Evolutionary conservation across 2,888 invertebrate genomes (phyloP), one percentile per base, ranked within the genome.

Genomic region (Baronia brevicornis): DNA sequence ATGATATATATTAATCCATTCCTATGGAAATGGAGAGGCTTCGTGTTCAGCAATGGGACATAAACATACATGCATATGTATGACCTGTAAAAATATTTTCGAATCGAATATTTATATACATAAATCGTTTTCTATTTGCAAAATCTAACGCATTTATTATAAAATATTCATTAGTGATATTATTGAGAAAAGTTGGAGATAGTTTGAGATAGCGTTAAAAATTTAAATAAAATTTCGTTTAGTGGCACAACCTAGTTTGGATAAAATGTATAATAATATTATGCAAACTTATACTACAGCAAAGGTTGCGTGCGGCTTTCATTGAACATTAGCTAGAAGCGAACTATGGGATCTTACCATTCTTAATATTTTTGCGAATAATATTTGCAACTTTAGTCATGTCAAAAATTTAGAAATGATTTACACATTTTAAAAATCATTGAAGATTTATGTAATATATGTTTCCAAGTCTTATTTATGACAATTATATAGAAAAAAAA

Each of bases 261-360:
- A 36, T 23, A 43, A 48, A 54, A 56, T 54, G 44, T 48, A 40
- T 61, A 59, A 60, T 58, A 59, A 62, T 61, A 64, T 68, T 63
- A 61, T 44, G 39, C n/a, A n/a, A n/a, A n/a, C n/a, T n/a, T n/a
- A n/a, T 29, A 20, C 11, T 17, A 39, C 37, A 35, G 36, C 31
- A 27, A 47, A 49, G 47, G 54, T 60, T 35, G 54, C 59, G 57
- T 58, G 63, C 55, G 41, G 36, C 35, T 21, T 36, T 33, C 27
- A 39, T 46, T 33, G 21, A 29, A 27, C 28, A 24, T 23, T 22
- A 25, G 35, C 28, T 30, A 4, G 8, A 7, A 6, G 25, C 24
- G 20, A n/a, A n/a, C n/a, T n/a, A n/a, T n/a, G n/a, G n/a, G n/a
- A n/a, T n/a, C n/a, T n/a, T n/a, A n/a, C n/a, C n/a, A n/a, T n/a